These are phyloP conservation scores for Albula glossodonta DNA, from an alignment of 2,113 vertebrate species.

Conservation along the genomic window DNA sequence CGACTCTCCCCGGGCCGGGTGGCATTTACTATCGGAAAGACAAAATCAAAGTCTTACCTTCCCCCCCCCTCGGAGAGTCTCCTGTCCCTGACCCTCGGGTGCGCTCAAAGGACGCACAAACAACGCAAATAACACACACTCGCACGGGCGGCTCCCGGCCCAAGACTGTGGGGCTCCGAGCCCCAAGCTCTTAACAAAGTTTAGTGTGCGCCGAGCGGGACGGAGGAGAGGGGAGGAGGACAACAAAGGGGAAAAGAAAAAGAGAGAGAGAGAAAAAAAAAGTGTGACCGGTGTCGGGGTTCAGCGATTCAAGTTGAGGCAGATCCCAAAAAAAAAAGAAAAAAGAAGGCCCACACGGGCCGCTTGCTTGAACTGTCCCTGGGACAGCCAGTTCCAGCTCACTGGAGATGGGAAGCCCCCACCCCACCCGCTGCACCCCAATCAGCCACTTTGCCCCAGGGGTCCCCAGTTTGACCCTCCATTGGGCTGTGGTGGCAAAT, in stretches of 20 bases:
- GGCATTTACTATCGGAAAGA: too few species aligned
- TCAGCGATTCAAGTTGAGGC: constrained; percentile 41
- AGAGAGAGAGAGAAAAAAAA: neutral
- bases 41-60: constrained; percentile 22
- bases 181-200: constrained; percentile 14
- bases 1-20: neutral
- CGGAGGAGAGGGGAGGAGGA: constrained; percentile 14
- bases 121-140: neutral
- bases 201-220: constrained; percentile 8
- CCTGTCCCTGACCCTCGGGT: neutral
- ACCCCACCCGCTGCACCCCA: constrained; percentile 23
- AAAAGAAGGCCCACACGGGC: constrained; percentile 6
- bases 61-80: too few species aligned
- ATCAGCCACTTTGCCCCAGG: constrained; percentile 30
- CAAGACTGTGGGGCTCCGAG: neutral
- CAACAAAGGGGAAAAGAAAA: constrained; percentile 1
- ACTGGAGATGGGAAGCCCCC: constrained; percentile 33
- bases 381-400: constrained; percentile 50
- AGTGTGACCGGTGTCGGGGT: constrained; percentile 1
- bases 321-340: constrained; percentile 39
- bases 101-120: neutral
- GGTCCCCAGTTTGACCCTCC: constrained; percentile 25
- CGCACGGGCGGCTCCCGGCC: neutral
- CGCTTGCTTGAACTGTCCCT: neutral
- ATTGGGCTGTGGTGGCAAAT: constrained; percentile 19